These are phyloP conservation scores for Girardia tigrina DNA, from an alignment of 2,888 invertebrate genomes.

Conservation along the genomic window DNA sequence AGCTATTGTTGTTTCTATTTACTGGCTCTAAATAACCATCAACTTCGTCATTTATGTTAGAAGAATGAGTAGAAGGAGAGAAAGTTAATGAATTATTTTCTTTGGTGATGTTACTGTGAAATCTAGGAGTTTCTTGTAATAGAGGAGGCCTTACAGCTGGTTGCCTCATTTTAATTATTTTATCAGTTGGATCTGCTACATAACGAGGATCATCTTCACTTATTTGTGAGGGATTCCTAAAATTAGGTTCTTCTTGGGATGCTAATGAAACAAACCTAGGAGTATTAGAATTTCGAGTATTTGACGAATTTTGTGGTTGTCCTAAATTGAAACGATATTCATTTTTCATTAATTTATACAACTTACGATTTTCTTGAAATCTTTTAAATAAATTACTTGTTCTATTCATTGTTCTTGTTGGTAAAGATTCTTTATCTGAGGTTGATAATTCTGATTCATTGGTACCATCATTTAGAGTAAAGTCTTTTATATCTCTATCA, in stretches of 20 bases:
- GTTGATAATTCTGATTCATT: background rate
- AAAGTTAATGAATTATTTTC: background rate
- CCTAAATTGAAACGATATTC: background rate
- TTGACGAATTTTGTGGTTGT: background rate
- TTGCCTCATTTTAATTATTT: background rate
- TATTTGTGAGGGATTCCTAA: background rate
- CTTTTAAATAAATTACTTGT: background rate
- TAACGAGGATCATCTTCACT: background rate
- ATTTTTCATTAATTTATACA: background rate
- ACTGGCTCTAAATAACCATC: background rate
- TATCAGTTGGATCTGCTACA: conserved; percentile 4
- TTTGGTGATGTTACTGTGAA: background rate
- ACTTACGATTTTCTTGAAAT: background rate
- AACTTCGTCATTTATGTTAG: background rate
- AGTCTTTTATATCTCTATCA: background rate
- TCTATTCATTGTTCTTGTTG: background rate
- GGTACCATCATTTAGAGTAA: background rate
- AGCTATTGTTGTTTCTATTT: background rate
- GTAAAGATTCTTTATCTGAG: background rate
- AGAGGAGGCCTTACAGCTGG: background rate
- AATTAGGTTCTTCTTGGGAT: conserved; percentile 6
- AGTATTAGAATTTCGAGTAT: background rate
- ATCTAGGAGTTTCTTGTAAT: conserved; percentile 4
- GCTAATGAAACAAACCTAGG: conserved; percentile 8
- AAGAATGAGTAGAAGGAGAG: background rate